These are phyloP conservation scores for Anoncus sp. DNA, from an alignment of 2,888 invertebrate genomes.

Conservation along the genomic window DNA sequence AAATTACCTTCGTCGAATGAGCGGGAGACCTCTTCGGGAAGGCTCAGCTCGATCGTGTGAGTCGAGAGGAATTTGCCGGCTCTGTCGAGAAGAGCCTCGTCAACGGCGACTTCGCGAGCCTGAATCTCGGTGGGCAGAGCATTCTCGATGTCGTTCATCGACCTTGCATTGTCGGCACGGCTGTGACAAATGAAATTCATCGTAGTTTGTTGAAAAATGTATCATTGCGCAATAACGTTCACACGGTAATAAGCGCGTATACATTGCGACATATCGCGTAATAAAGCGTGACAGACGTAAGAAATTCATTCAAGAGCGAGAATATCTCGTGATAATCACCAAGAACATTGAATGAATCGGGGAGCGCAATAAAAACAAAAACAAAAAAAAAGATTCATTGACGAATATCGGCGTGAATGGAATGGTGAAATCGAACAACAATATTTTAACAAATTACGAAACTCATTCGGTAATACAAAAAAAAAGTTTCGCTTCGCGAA, in stretches of 20 bases:
- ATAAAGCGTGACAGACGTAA: neutral
- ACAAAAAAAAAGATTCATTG: conserved; percentile 21
- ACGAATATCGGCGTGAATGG: conserved; percentile 35
- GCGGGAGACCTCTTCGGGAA: conserved; percentile 91
- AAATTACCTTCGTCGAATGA: conserved; percentile 92
- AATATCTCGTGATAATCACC: neutral
- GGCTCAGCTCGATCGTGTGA: conserved; percentile 92
- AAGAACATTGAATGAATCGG: conserved; percentile 7
- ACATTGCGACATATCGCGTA: neutral
- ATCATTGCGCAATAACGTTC: conserved; percentile 8
- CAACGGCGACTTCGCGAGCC: conserved; percentile 89
- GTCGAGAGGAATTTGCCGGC: conserved; percentile 90
- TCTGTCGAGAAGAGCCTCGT: conserved; percentile 89
- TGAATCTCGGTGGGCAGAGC: conserved; percentile 89
- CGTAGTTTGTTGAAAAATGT: conserved; percentile 15
- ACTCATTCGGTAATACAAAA: too few species aligned
- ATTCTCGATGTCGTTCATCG: conserved; percentile 86
- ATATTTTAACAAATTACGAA: too few species aligned
- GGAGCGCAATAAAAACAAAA: neutral
- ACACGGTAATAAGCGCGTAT: neutral
- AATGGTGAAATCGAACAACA: conserved; percentile 6
- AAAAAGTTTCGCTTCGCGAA: neutral
- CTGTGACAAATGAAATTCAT: conserved; percentile 69
- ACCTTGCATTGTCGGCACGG: conserved; percentile 84
- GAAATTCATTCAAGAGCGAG: conserved; percentile 31